These are phyloP conservation scores for Cyprinodon tularosa DNA, from an alignment of 2,113 vertebrate genomes.

Conservation along the genomic window DNA sequence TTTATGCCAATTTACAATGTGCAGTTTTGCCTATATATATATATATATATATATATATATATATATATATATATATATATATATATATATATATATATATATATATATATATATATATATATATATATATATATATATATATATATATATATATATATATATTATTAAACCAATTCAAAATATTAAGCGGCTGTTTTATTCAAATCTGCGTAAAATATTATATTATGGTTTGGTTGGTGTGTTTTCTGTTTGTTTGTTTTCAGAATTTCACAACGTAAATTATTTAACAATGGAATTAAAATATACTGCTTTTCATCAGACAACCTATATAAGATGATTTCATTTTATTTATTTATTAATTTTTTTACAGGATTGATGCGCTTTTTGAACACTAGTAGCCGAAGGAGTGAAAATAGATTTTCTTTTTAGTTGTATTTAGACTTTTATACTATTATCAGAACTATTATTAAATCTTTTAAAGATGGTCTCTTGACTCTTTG, in stretches of 20 bases:
- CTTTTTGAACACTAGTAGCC: background rate
- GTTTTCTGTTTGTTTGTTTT: background rate
- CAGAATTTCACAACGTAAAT: background rate
- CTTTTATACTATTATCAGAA: background rate
- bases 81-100: too few species aligned
- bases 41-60: too few species aligned
- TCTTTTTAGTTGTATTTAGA: background rate
- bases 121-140: too few species aligned
- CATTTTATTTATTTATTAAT: too few species aligned
- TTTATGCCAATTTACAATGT: too few species aligned
- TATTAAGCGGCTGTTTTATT: background rate
- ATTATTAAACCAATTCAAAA: background rate
- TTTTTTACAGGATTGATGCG: too few species aligned
- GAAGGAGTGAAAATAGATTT: background rate
- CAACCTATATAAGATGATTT: too few species aligned
- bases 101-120: too few species aligned
- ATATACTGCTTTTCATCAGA: background rate
- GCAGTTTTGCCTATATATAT: too few species aligned
- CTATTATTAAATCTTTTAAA: background rate
- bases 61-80: too few species aligned
- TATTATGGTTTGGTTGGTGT: too few species aligned
- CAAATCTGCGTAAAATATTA: background rate
- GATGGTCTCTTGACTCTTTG: background rate
- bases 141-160: too few species aligned
- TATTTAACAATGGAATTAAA: background rate